Evolutionary conservation across 2,888 invertebrate species (phyloP), one percentile per base, ranked within the genome.

Genomic region (Ennomos quercinarius): DNA sequence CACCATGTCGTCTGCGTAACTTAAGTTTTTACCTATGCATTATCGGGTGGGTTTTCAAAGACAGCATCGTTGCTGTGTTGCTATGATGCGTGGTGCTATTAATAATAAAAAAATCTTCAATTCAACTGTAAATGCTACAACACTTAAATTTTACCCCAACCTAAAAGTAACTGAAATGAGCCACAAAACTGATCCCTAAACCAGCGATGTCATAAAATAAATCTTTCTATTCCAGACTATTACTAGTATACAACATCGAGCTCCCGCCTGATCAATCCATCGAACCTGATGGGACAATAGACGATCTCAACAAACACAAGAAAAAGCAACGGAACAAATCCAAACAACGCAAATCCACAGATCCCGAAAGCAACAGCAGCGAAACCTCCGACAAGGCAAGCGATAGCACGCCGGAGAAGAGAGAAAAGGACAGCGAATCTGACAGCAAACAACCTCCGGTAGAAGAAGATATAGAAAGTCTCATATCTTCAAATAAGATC

Each of bases 241-340:
- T 97, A n/a, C 95, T 95, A 84, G 95, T 95, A 71, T 95, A 96
- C 84, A 95, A 96, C 74, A 93, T 96, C 56, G 94, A 95, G 72
- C 88, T 94, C 9, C 93, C 94, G 65, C 95, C 94, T 0, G 93
- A 93, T 58, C 90, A 93, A 0, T 93, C 93, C 10, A 77, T 78
- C n/a, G 84, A 86, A 10, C 93, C 93, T 56, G 94, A 93, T 2
- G 10, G 8, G 12, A 63, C 70, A 0, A 68, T 67, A 0, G 78
- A 77, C 51, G 73, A 74, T 63, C 71, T 72, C 64, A 86, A 74
- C 75, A 92, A 84, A 70, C 77, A 87, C 42, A 91, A 87, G 70
- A 92, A 89, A 70, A 89, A 89, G 52, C 85, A 86, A 10, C 83
- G 88, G 42, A 82, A 83, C 54, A 93, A 91, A 65, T 88, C 84